A percentile compares a stretch with the other conserved stretches of the same genome.
Conservation (phyloP, 2,888 invertebrate genomes). For the Cyaniris semiargus region DNA sequence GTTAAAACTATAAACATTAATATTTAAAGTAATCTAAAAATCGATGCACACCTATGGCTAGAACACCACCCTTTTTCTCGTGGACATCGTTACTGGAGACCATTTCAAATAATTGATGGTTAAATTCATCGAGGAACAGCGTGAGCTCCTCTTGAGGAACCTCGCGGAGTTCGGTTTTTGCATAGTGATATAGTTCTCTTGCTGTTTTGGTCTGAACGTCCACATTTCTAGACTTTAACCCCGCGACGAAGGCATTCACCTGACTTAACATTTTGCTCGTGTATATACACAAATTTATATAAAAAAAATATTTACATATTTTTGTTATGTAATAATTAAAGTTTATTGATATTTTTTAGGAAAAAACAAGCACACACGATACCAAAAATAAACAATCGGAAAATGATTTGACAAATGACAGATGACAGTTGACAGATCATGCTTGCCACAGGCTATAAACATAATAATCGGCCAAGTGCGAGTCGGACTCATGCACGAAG, state of each 20-base stretch:
- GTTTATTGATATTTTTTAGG: constrained; percentile 26
- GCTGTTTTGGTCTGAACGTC: constrained; percentile 92
- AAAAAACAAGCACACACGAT: constrained; percentile 35
- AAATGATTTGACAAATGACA: constrained; percentile 35
- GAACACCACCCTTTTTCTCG: constrained; percentile 96
- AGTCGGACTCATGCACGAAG: no score
- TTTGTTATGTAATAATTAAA: constrained; percentile 1
- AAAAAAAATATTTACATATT: constrained; percentile 27
- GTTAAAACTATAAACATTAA: background rate
- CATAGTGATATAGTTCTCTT: constrained; percentile 93
- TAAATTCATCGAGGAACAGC: constrained; percentile 95
- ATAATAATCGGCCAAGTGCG: no score
- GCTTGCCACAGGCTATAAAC: background rate
- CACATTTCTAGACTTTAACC: constrained; percentile 93
- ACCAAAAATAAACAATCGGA: constrained; percentile 25
- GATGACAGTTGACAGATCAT: constrained; percentile 28
- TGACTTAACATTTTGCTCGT: constrained; percentile 67
- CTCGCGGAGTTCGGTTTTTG: constrained; percentile 93
- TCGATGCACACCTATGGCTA: constrained; percentile 88
- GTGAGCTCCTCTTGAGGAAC: constrained; percentile 94
- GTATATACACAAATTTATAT: constrained; percentile 26
- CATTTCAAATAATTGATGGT: constrained; percentile 97
- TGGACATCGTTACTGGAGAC: constrained; percentile 95
- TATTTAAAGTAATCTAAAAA: background rate
- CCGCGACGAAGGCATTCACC: constrained; percentile 90